These are phyloP conservation scores for Gorsachius magnificus DNA, from an alignment of 2,797 vertebrate species.

Conservation along the genomic window DNA sequence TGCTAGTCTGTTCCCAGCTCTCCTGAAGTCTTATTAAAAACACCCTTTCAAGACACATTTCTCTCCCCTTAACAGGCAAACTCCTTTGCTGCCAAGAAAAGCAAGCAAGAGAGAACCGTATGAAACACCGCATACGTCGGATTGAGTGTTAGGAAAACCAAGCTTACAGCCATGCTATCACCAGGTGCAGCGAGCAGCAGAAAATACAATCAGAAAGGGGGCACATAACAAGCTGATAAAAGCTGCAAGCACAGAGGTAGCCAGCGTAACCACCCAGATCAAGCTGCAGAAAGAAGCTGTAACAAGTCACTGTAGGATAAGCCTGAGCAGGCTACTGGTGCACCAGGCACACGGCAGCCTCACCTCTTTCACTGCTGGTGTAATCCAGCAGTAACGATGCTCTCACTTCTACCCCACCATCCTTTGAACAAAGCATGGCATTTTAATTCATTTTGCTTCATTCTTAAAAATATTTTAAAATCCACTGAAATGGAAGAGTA, in stretches of 20 bases:
- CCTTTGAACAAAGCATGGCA: not conserved
- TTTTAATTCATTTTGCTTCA: not conserved
- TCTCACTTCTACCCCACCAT: not conserved
- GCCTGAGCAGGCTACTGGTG: not conserved
- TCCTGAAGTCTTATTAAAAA: constrained; percentile 58
- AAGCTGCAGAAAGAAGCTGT: not conserved
- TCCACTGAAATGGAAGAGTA: not conserved
- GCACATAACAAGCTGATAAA: not conserved
- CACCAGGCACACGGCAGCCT: not conserved
- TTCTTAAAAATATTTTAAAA: not conserved
- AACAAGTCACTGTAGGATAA: not conserved
- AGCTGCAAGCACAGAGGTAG: not conserved
- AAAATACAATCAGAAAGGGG: not conserved
- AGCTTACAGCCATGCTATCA: not conserved
- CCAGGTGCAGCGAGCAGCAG: not conserved
- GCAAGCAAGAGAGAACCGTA: not conserved
- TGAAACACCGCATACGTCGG: not conserved
- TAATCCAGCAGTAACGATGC: not conserved
- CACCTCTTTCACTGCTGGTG: not conserved
- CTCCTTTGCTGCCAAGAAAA: constrained; percentile 51
- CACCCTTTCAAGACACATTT: constrained; percentile 36
- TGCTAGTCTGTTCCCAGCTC: constrained; percentile 36
- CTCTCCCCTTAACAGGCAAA: constrained; percentile 18
- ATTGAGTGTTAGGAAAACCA: not conserved
- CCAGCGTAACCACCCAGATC: not conserved